Evolutionary conservation across 64 coral and sea anemone species (phyloP).

Genomic region (Montipora efflorescens): DNA sequence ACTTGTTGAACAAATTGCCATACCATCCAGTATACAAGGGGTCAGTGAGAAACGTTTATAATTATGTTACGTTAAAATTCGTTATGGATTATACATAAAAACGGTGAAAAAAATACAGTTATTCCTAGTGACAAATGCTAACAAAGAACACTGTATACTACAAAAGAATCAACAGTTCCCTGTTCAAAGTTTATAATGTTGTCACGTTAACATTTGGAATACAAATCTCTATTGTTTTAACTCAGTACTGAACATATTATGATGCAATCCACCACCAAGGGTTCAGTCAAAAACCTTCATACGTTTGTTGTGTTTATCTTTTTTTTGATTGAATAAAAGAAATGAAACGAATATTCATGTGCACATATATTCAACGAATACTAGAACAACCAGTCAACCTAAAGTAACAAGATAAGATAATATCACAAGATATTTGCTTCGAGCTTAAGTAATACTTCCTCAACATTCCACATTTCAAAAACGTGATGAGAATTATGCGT

Average conservation of each 20-base stretch:
- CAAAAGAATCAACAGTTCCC: conserved; percentile 21
- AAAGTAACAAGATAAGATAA: not conserved
- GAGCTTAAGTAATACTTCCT: not conserved
- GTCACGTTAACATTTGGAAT: not conserved
- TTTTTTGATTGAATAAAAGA: conserved; percentile 12
- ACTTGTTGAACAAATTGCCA: not conserved
- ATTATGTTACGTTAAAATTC: not conserved
- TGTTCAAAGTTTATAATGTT: not conserved
- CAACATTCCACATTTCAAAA: not conserved
- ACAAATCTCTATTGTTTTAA: not conserved
- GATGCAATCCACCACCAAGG: not conserved
- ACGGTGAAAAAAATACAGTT: not conserved
- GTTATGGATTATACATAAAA: not conserved
- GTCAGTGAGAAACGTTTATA: not conserved
- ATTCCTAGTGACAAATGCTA: conserved; percentile 14
- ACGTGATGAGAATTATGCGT: not conserved
- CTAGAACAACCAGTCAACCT: conserved; percentile 10
- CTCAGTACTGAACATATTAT: not conserved
- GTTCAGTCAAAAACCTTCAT: not conserved
- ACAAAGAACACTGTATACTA: conserved; percentile 26
- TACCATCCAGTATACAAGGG: not conserved
- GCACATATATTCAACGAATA: conserved; percentile 17
- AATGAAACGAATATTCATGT: conserved; percentile 29
- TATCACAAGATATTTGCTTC: too few species aligned
- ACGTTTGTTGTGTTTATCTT: not conserved